Evolutionary conservation across 2,113 vertebrate genomes (phyloP), one percentile per base, ranked within the genome.

Genomic region (Salminus brasiliensis): DNA sequence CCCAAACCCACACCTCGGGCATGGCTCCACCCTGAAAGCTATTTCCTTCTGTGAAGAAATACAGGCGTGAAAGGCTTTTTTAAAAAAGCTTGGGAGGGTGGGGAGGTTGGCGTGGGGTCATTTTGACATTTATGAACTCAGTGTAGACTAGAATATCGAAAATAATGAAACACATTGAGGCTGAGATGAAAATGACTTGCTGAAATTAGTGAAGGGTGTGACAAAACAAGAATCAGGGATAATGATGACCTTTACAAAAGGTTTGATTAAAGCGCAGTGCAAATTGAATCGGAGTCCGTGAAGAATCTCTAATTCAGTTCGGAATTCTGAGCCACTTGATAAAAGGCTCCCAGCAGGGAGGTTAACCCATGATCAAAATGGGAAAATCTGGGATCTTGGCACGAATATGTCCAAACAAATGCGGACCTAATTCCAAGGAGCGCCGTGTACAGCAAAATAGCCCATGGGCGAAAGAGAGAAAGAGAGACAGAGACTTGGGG

Each of bases 351-450:
- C 34, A 57, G 34, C 1, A 18, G 41, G 49, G 25, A 21, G 21
- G 5, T 39, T 66, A 27, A 76, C 25, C 29, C 21, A 11, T 5
- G 23, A 68, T 43, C 23, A 41, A 29, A 76, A 68, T 5, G 25
- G 39, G 34, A 16, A 77, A 68, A 68, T 68, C 47, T 57, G 34
- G 74, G 47, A 77, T 43, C 63, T 43, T 18, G 21, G 25, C 47
- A 41, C n/a, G 52, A 68, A 66, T 53, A 70, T 49, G 76, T 62
- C 53, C 57, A 62, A 70, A 78, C 25, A 70, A 57, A 69, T 23
- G 66, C 13, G 55, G 32, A 30, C 39, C 12, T 78, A 71, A 78
- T 78, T 71, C 25, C n/a, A 30, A 34, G 52, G 47, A 47, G 39
- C 21, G 39, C 18, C 18, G 53, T 49, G 29, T 43, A 59, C 7